A percentile compares a stretch with the other conserved stretches of the same genome.
Evolutionary conservation across 2,113 vertebrate genomes (phyloP).

Genomic region (Ceratotherium simum): DNA sequence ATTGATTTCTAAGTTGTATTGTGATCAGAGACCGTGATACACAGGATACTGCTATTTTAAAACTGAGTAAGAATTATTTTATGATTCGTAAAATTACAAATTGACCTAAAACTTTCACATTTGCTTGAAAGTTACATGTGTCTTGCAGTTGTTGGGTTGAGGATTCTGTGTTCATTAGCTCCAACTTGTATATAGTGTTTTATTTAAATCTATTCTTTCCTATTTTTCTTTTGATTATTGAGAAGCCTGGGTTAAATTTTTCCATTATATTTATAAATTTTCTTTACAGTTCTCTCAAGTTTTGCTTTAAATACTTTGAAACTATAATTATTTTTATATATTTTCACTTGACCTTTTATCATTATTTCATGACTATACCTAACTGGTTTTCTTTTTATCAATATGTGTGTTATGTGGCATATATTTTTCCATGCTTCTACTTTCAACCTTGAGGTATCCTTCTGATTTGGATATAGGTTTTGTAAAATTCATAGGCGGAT

Average conservation of each 20-base stretch:
- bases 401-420: neutral
- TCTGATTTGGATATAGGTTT: neutral
- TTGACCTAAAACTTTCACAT: neutral
- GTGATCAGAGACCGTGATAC: neutral
- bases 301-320: neutral
- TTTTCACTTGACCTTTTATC: neutral
- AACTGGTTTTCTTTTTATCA: neutral
- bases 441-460: too few relatives aligned
- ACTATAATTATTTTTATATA: neutral
- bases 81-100: neutral
- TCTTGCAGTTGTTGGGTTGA: neutral
- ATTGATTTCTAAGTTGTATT: neutral
- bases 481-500: neutral
- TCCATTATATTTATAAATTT: neutral
- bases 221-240: neutral
- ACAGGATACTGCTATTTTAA: neutral
- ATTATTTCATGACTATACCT: neutral
- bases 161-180: neutral
- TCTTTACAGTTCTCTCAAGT: neutral
- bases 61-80: neutral
- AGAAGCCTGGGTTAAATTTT: neutral
- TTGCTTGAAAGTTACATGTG: neutral
- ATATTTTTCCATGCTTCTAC: neutral
- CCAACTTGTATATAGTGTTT: neutral
- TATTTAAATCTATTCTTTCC: neutral